Evolutionary conservation across 2,797 vertebrate species (phyloP).

Genomic region (Notolepis coatsorum): DNA sequence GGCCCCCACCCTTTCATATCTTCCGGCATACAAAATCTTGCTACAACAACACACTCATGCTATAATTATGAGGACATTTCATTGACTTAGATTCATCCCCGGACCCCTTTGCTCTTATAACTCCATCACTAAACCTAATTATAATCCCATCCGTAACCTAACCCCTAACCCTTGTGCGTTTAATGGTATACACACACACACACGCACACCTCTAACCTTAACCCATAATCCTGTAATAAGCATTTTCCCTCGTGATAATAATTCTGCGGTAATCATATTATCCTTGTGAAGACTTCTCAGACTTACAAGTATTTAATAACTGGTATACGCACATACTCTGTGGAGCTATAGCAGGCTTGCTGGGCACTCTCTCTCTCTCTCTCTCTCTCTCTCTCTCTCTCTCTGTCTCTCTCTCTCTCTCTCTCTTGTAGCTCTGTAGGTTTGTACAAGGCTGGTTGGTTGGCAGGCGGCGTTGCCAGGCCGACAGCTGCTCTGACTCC

Average conservation of each 20-base stretch:
- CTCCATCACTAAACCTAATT: neutral
- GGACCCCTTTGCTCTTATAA: neutral
- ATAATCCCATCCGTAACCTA: neutral
- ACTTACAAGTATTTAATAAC: too few species aligned
- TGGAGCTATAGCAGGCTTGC: too few species aligned
- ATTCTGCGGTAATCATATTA: too few species aligned
- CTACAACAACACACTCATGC: slow-evolving; percentile 28
- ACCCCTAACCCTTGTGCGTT: slow-evolving; percentile 6
- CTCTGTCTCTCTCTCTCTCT: slow-evolving; percentile 20
- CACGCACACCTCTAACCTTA: slow-evolving; percentile 17
- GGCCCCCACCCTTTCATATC: slow-evolving; percentile 60
- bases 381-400: neutral
- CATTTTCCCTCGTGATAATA: too few species aligned
- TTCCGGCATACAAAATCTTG: slow-evolving; percentile 51
- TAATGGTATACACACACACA: slow-evolving; percentile 29
- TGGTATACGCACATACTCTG: too few species aligned
- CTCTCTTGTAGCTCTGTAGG: slow-evolving; percentile 32
- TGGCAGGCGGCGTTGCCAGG: slow-evolving; percentile 71
- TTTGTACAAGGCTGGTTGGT: slow-evolving; percentile 53
- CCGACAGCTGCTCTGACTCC: slow-evolving; percentile 84
- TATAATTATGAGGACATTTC: slow-evolving; percentile 29
- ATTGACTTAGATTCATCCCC: slow-evolving; percentile 36
- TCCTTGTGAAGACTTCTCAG: too few species aligned
- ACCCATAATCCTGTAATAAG: too few species aligned
- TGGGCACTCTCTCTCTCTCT: slow-evolving; percentile 27